phyloP scores from a whole-genome alignment of 2,888 invertebrate species.

The Oxyteleia sp. region DNA sequence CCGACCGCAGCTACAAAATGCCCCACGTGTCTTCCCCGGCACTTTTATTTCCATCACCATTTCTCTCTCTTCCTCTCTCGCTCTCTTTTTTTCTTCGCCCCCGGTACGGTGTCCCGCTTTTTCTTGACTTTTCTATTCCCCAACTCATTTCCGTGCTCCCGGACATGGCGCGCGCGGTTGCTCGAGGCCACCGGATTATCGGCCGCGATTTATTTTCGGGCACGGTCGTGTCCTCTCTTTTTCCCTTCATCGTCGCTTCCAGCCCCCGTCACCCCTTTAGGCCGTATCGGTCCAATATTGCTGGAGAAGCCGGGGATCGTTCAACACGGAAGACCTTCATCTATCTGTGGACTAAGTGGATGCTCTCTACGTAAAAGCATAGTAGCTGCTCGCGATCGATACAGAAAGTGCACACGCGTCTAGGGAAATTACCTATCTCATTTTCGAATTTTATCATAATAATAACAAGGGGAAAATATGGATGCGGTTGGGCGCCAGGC shows the following conservation, averaged over 20 bases:
- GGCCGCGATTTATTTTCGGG: conserved; percentile 71
- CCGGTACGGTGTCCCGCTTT: neutral
- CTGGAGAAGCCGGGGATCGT: conserved; percentile 56
- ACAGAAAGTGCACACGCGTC: conserved; percentile 67
- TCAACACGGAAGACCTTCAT: conserved; percentile 71
- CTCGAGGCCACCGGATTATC: conserved; percentile 54
- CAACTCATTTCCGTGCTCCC: conserved; percentile 55
- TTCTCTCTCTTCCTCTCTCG: too few species aligned
- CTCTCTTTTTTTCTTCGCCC: too few species aligned
- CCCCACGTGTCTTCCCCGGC: conserved; percentile 11
- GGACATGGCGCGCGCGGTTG: conserved; percentile 15
- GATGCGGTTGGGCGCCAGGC: conserved; percentile 7
- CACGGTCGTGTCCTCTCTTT: conserved; percentile 42
- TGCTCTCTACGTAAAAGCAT: conserved; percentile 72
- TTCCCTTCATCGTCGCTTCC: conserved; percentile 23
- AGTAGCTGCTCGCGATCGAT: conserved; percentile 63
- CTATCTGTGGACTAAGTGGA: conserved; percentile 72
- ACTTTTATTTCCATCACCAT: conserved; percentile 36
- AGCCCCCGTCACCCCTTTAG: conserved; percentile 42
- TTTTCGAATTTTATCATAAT: conserved; percentile 49
- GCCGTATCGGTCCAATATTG: conserved; percentile 59
- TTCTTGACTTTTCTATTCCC: conserved; percentile 42
- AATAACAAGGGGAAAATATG: conserved; percentile 31
- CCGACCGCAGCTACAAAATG: conserved; percentile 32
- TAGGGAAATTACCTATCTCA: conserved; percentile 63